These are phyloP conservation scores for Pediacus dermestoides DNA, from an alignment of 2,888 invertebrate species.

Conservation along the genomic window DNA sequence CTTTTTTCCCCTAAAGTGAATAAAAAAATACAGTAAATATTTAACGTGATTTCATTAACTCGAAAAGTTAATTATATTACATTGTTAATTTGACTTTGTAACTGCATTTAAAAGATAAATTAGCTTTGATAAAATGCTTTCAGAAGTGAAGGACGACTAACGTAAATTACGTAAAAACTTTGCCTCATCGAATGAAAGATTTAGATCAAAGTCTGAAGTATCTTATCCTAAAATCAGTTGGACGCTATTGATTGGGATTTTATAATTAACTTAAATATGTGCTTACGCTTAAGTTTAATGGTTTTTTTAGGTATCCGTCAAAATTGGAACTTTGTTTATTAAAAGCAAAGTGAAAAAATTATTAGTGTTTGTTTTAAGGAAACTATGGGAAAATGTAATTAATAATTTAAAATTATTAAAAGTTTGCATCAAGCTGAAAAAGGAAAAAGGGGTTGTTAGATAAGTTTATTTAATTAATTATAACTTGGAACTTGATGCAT, in stretches of 20 bases:
- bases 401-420: too few relatives aligned
- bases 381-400: too few relatives aligned
- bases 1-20: too few relatives aligned
- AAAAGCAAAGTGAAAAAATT: too few relatives aligned
- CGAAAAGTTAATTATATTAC: conserved; percentile 23
- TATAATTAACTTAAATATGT: conserved; percentile 11
- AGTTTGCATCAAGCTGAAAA: too few relatives aligned
- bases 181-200: conserved; percentile 16
- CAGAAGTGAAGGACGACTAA: conserved; percentile 25
- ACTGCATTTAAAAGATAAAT: conserved; percentile 37
- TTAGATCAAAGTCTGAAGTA: conserved; percentile 16
- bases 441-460: too few relatives aligned
- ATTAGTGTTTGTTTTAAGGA: too few relatives aligned
- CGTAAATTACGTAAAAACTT: conserved; percentile 17
- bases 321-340: too few relatives aligned
- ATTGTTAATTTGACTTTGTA: conserved; percentile 28
- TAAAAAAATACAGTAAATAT: conserved; percentile 14
- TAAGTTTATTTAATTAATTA: too few relatives aligned
- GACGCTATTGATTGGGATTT: conserved; percentile 8
- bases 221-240: conserved; percentile 6
- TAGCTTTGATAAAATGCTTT: conserved; percentile 40
- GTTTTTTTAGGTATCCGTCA: too few relatives aligned
- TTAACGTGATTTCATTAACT: conserved; percentile 17
- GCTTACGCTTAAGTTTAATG: too few relatives aligned
- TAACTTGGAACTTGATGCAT: too few relatives aligned